Evolutionary conservation across 1,140 invertebrate genomes (phyloP).

Genomic region (Ceratina australensis): DNA sequence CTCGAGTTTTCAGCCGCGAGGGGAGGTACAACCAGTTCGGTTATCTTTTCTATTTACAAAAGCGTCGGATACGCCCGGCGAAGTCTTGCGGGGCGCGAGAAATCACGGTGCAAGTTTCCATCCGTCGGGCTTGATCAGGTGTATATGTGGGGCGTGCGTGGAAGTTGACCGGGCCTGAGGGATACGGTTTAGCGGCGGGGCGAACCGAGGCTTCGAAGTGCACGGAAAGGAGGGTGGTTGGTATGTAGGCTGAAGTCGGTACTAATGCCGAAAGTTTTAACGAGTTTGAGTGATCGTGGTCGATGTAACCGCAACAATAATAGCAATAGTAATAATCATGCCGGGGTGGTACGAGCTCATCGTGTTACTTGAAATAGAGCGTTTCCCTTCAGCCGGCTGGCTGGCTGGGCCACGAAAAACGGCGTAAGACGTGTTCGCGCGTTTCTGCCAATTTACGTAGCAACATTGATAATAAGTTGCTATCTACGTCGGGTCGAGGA

Average conservation of each 20-base stretch:
- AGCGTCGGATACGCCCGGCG: conserved; percentile 5
- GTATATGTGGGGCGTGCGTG: conserved; percentile 31
- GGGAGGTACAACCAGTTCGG: neutral
- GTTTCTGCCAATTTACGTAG: neutral
- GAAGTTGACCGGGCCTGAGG: conserved; percentile 6
- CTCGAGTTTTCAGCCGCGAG: neutral
- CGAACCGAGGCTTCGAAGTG: conserved; percentile 54
- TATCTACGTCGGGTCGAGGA: neutral
- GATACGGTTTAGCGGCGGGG: neutral
- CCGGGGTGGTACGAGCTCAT: conserved; percentile 71
- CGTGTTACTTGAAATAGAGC: conserved; percentile 57
- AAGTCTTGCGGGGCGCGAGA: neutral
- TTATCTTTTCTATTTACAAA: conserved; percentile 30
- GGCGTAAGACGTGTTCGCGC: neutral
- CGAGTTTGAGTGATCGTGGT: conserved; percentile 78
- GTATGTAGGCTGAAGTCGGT: conserved; percentile 72
- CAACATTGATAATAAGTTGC: neutral
- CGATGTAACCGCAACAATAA: conserved; percentile 77
- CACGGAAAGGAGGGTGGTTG: conserved; percentile 67
- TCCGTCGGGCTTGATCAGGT: conserved; percentile 31
- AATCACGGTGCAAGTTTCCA: conserved; percentile 43
- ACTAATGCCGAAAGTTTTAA: conserved; percentile 78
- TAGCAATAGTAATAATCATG: conserved; percentile 72
- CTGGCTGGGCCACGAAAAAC: conserved; percentile 3
- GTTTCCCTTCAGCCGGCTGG: conserved; percentile 2